Base-by-base conservation (phyloP, 2,797 vertebrate genomes). In the Fringilla coelebs region DNA sequence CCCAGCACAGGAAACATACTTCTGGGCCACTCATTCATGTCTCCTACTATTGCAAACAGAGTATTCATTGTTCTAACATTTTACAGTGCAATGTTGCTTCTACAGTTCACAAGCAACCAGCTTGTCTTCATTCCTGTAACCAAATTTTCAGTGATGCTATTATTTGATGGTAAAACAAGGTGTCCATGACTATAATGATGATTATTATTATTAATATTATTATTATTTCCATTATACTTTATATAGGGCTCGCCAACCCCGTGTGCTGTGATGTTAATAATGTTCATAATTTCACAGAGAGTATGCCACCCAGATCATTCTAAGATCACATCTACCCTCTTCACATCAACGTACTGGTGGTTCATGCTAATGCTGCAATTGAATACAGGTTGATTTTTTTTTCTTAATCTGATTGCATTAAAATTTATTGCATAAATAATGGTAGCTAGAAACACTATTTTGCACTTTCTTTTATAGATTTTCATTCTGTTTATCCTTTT, bases 171-270 rank as follows among this genome's bases (percentile, higher is more conserved):
- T 11, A 51, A 51, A 51, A 51, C 17, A 29, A 51, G 17, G 28
- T 29, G 28, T 51, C 25, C 3, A 2, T 17, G 10, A 17, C 10
- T 51, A 51, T 55, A 15, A 22, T 55, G n/a, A 21, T 54, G 13
- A 14, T 54, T 32, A 19, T 54, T 13, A 19, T 31, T 52, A 12
- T 19, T 32, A 21, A 13, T 20, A 13, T 32, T 13, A 9, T 32
- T 48, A 22, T 28, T 49, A 19, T 52, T 34, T 34, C 54, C 10
- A 34, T 25, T 6, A 34, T 55, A 54, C 28, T 76, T 86, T 7
- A 43, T 24, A 28, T 41, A 17, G 1, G 4, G 48, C 7, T 68
- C 0, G 0, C 5, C 8, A 65, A 17, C 4, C 34, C 2, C 4
- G 60, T 61, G 22, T 48, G 24, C 8, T 83, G 6, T 34, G 45